Percentiles rank a stretch among this genome's conserved stretches.
Evolutionary conservation across 2,888 invertebrate species (phyloP).

Genomic region (Aphrophora alni): DNA sequence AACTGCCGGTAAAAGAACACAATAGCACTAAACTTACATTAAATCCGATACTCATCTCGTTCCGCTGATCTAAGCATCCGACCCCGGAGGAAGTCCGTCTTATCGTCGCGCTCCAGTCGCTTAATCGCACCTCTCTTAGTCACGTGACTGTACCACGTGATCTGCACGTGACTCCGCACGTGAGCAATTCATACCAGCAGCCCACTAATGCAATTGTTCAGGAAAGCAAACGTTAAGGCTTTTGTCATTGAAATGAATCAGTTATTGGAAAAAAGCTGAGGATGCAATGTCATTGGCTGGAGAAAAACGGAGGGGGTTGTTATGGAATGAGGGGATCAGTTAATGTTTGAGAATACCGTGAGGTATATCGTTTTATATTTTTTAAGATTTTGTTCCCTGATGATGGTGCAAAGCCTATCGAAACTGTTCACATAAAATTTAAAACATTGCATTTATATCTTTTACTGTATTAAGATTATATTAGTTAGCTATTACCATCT

Average conservation of each 20-base stretch:
- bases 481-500: too few species aligned
- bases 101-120: conserved; percentile 9
- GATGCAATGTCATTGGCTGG: not conserved
- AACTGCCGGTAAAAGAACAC: too few species aligned
- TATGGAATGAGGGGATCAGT: too few species aligned
- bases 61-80: too few species aligned
- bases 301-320: not conserved
- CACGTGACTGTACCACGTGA: not conserved
- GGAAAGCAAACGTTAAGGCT: not conserved
- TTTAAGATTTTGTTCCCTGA: too few species aligned
- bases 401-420: too few species aligned
- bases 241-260: not conserved
- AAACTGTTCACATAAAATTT: too few species aligned
- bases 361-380: too few species aligned
- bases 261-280: not conserved
- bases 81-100: not conserved
- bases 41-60: not conserved
- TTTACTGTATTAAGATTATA: too few species aligned
- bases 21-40: too few species aligned
- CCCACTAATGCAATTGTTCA: not conserved
- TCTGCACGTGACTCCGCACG: not conserved
- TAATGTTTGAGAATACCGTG: too few species aligned
- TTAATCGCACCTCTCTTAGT: not conserved
- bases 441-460: too few species aligned
- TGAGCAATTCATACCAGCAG: not conserved